Base-by-base conservation (phyloP, 2,888 invertebrate species). In the Drepanosiphum platanoidis region DNA sequence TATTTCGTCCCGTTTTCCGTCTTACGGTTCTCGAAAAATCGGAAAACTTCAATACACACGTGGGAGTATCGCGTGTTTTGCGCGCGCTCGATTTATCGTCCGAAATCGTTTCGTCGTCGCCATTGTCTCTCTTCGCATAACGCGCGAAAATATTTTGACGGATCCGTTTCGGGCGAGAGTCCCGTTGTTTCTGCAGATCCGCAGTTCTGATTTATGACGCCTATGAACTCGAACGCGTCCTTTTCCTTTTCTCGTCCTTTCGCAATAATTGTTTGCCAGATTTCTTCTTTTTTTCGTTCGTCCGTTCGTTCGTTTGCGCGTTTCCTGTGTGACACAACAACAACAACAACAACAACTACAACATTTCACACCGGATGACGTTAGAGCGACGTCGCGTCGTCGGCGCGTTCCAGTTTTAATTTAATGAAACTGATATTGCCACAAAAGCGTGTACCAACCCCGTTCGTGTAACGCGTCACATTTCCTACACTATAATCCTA, bases 161-260 rank as follows among this genome's bases (percentile, higher is more conserved):
- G 5, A 58, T 66, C 15, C 30, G 27, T 39, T 77, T 30, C 61
- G 77, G 61, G 39, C 36, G 11, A 39, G n/a, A 77, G 39, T 64
- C 30, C 52, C 27, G n/a, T 15, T 36, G 27, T 22, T 18, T 30
- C 58, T 39, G 7, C 18, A 1, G 15, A 0, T 18, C 52, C 32
- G n/a, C 11, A 52, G 46, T 27, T 46, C 68, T 52, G 79, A 79
- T 79, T 79, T 64, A 77, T 64, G 27, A 39, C 34, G 39, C 77
- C 64, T 79, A 68, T 46, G 68, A 79, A 79, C 79, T 52, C 52
- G 52, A 79, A 79, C 18, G 32, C 15, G 46, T 34, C 18, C 30
- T 36, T 68, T 79, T 79, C 46, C 61, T 61, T 46, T 74, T 46
- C 42, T 77, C n/a, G n/a, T 79, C 42, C 46, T 46, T 66, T 46